Base-by-base conservation (phyloP, 2,888 invertebrate genomes). In the Cybosia mesomella region DNA sequence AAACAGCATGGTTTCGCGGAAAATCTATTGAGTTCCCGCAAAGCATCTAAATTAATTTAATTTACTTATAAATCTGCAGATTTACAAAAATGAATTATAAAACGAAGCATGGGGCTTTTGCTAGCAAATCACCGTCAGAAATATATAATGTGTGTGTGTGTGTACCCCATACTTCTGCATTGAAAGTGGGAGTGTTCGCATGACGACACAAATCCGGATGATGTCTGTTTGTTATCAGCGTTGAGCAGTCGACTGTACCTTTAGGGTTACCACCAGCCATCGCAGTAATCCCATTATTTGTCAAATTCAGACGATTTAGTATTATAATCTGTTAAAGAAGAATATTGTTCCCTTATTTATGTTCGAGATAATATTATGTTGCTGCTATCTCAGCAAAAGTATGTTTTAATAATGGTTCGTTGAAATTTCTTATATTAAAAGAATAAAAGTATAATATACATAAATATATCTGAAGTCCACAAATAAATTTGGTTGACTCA, bases 141-240 rank as follows among this genome's bases (percentile, higher is more conserved):
- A 66, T 66, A 24, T 54, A 43, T 43, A 43, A 74, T 70, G 66
- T 75, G 67, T 78, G 67, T 82, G 70, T 79, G 72, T 82, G 73
- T 71, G 63, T 74, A 68, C 62, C 58, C 64, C 70, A 81, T 73
- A 64, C 66, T 64, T 55, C 13, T 60, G 76, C 75, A 81, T 83
- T 78, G 82, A 74, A 83, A 69, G 68, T 68, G 69, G 67, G 73
- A 74, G 76, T 64, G 81, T 90, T 80, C 92, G 92, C 93, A 89
- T 93, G 94, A 93, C 89, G 95, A 89, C 94, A 91, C 94, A 93
- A 95, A 95, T 93, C 95, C 94, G 94, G 94, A 93, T 95, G 91
- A 93, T 93, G 92, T 92, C 91, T 93, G 92, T 94, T 92, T 94
- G 94, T 95, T 95, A 95, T 95, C 95, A 92, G 93, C 90, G 87